These are phyloP conservation scores for Helogale parvula DNA, from an alignment of 2,113 vertebrate species.

Conservation along the genomic window DNA sequence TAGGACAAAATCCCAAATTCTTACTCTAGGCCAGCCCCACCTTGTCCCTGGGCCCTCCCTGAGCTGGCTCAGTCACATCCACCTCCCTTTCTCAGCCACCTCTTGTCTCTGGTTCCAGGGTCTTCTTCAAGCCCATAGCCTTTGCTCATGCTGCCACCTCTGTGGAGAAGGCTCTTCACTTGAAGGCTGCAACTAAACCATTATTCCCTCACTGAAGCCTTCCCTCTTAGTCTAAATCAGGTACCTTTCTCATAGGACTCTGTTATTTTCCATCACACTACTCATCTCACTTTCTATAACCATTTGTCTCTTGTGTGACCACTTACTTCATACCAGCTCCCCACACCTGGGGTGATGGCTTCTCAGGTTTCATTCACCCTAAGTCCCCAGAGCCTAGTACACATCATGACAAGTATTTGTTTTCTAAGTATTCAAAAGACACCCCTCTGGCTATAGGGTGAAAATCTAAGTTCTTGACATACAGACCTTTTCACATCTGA, in stretches of 20 bases:
- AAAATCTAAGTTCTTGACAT: constrained; percentile 16
- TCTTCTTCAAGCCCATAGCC: not conserved
- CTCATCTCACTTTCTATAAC: not conserved
- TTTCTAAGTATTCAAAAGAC: not conserved
- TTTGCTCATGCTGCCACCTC: not conserved
- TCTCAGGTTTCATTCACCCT: not conserved
- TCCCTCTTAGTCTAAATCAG: not conserved
- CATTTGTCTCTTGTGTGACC: not conserved
- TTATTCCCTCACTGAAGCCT: not conserved
- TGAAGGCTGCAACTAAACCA: not conserved
- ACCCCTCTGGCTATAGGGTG: not conserved
- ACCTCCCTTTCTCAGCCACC: not conserved
- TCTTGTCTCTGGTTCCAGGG: not conserved
- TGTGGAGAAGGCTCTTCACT: not conserved
- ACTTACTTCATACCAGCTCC: not conserved
- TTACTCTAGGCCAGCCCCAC: not conserved
- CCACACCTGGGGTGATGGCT: not conserved
- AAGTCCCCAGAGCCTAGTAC: not conserved
- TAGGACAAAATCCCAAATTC: not conserved
- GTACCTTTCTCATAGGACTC: too few relatives aligned
- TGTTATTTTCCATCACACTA: not conserved
- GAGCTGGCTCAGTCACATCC: not conserved
- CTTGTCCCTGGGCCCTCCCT: not conserved
- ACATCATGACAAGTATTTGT: not conserved
- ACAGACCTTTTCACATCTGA: not conserved